phyloP scores from a whole-genome alignment of 2,113 vertebrate genomes.

The Thalassarche chlororhynchos region DNA sequence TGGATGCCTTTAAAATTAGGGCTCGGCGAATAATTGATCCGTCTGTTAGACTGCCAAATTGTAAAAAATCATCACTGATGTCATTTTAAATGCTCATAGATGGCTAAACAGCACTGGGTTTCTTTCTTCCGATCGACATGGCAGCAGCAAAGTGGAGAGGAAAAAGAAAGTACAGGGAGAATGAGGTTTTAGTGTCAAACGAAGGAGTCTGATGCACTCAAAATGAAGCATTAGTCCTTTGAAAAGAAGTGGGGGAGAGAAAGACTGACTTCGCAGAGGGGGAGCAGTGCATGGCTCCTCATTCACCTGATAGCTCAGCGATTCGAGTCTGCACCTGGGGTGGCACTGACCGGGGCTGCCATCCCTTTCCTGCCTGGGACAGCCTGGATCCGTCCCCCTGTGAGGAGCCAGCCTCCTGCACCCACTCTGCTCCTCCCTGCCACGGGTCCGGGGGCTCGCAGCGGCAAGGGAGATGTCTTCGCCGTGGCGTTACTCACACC shows the following conservation, averaged over 20 bases:
- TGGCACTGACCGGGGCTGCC: neutral
- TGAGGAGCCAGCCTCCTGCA: neutral
- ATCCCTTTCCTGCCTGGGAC: neutral
- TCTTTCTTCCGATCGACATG: neutral
- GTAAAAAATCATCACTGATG: neutral
- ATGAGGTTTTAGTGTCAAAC: neutral
- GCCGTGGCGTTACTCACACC: neutral
- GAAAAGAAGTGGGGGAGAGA: neutral
- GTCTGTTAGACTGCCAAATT: neutral
- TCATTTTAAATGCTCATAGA: neutral
- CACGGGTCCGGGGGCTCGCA: fast-evolving
- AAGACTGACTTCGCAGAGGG: neutral
- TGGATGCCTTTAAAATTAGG: neutral
- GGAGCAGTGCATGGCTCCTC: neutral
- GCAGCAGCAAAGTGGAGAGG: neutral
- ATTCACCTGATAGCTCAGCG: neutral
- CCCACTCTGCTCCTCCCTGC: neutral
- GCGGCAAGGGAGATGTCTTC: neutral
- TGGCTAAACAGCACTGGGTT: neutral
- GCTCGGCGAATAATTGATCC: neutral
- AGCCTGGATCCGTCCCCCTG: neutral
- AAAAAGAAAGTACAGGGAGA: neutral
- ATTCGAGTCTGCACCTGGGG: fast-evolving
- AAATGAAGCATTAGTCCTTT: neutral
- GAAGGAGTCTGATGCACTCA: neutral